Base-by-base conservation (phyloP, 2,888 invertebrate species). In the Pyrochroa serraticornis region DNA sequence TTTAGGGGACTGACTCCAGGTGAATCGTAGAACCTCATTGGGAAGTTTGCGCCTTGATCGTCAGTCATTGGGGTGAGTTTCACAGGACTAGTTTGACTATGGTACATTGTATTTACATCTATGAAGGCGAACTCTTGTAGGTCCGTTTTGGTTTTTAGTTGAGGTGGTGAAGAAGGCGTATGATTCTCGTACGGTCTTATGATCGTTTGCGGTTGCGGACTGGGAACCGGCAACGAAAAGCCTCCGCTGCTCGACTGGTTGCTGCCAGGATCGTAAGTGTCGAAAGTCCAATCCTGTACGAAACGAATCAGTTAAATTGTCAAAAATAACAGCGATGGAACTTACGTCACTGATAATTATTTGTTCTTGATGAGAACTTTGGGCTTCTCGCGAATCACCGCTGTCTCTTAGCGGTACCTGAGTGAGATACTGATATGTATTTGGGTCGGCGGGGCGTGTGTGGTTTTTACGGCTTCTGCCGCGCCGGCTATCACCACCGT, bases 251-350 rank as follows among this genome's bases (percentile, higher is more conserved):
- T 79, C 8, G 78, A 79, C 50, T 79, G 80, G 60, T 59, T 84
- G 76, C 74, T 84, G 74, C 72, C 82, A 77, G 58, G 81, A 70
- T 76, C 79, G 65, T 82, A 79, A 61, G 78, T 72, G 51, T 80
- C 79, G 5, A 73, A 66, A 2, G 71, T 64, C 76, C 78, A 81
- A 32, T 80, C 80, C 78, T 80, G 64, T 44, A 67, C 70, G 35
- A 54, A 61, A 56, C 31, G 3, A 6, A 47, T 14, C 22, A 36
- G 35, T 14, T 7, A 35, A 39, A 5, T 49, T 7, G 7, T 8
- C 14, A 22, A 35, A 6, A 33, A n/a, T 8, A 44, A 34, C 41
- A 39, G 7, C 22, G 10, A 38, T 35, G 9, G 2, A 42, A 10
- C 48, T 58, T 38, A 62, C 62, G 42, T 63, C 57, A 43, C 51